Evolutionary conservation across 64 coral and sea anemone species (phyloP).

Genomic region (Anthopleura sola): DNA sequence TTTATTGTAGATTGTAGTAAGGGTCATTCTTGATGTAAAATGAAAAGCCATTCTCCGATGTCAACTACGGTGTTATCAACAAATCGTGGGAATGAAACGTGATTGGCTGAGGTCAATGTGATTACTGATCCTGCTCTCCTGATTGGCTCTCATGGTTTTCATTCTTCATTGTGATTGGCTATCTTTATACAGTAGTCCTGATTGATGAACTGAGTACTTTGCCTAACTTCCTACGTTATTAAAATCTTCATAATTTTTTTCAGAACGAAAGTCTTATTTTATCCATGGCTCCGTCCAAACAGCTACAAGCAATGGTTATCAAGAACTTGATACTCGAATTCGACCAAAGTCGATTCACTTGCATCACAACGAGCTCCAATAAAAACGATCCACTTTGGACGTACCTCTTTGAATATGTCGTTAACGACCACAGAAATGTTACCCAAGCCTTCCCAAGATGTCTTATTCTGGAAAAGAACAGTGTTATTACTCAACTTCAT

Average conservation of each 20-base stretch:
- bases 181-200: too few relatives aligned
- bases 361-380: slow-evolving; percentile 55
- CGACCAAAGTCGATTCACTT: slow-evolving; percentile 72
- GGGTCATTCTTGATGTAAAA: too few relatives aligned
- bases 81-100: too few relatives aligned
- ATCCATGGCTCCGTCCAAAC: slow-evolving; percentile 56
- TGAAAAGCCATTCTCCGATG: too few relatives aligned
- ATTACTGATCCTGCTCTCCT: too few relatives aligned
- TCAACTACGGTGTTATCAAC: too few relatives aligned
- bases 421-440: neutral
- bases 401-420: slow-evolving; percentile 40
- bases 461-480: slow-evolving; percentile 6
- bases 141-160: too few relatives aligned
- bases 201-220: too few relatives aligned
- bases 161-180: too few relatives aligned
- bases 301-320: slow-evolving; percentile 45
- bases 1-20: too few relatives aligned
- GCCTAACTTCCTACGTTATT: too few relatives aligned
- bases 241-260: neutral
- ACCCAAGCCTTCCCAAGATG: slow-evolving; percentile 38
- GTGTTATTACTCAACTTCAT: slow-evolving; percentile 35
- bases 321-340: slow-evolving; percentile 63
- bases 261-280: neutral
- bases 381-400: slow-evolving; percentile 56
- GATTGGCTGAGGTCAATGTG: too few relatives aligned